Evolutionary conservation across 2,797 vertebrate genomes (phyloP).

Genomic region (Muraenolepis orangiensis): DNA sequence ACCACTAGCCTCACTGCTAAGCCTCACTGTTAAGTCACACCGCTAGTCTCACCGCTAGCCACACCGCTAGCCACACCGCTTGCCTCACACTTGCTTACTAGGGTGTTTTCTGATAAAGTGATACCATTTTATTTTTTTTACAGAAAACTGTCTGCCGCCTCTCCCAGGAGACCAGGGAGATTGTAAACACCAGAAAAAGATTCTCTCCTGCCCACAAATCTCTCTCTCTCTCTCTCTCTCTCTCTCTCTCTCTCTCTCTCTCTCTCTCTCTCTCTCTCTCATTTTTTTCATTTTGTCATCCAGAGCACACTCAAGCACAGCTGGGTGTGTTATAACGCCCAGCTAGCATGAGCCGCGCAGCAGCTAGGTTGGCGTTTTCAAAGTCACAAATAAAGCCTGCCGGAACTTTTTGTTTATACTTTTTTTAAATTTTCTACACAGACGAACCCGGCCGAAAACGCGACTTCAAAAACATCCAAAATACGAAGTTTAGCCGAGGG

Average conservation of each 20-base stretch:
- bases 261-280: background rate
- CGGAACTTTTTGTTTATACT: constrained; percentile 23
- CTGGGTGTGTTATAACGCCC: too few species aligned
- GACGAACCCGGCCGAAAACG: constrained; percentile 36
- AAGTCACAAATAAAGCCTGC: constrained; percentile 13
- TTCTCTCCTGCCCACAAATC: constrained; percentile 20
- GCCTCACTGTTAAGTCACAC: constrained; percentile 18
- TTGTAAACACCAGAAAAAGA: constrained; percentile 40
- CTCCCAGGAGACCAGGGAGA: constrained; percentile 27
- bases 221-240: background rate
- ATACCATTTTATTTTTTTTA: constrained; percentile 43
- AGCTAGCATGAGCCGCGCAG: constrained; percentile 1
- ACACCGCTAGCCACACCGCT: constrained; percentile 25
- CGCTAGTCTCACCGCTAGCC: background rate
- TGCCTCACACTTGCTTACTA: background rate
- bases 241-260: too few species aligned
- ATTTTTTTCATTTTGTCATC: too few species aligned
- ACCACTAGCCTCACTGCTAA: constrained; percentile 27
- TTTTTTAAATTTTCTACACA: constrained; percentile 26
- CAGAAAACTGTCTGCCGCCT: constrained; percentile 48
- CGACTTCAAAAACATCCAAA: constrained; percentile 17
- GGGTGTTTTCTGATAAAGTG: background rate
- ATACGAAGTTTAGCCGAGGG: background rate
- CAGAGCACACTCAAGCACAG: background rate
- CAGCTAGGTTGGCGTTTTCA: background rate